Conservation (phyloP, 1,140 invertebrate species). For the Scaptomyza hsui region DNA sequence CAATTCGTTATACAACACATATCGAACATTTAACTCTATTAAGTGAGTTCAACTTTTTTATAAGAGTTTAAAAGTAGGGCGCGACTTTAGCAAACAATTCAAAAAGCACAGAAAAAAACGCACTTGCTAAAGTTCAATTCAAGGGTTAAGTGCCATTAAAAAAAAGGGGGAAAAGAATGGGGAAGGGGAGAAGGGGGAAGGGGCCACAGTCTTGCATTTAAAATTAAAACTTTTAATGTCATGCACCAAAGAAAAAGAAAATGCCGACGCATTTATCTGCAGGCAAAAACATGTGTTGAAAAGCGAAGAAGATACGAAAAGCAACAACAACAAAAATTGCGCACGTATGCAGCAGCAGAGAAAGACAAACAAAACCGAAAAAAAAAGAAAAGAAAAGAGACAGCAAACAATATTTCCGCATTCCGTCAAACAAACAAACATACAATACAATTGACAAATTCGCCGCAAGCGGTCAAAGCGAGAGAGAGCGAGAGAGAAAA, state of each 20-base stretch:
- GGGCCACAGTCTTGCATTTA: constrained; percentile 55
- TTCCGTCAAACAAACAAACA: constrained; percentile 44
- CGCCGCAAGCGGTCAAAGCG: constrained; percentile 24
- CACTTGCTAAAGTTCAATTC: constrained; percentile 70
- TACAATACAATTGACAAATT: constrained; percentile 75
- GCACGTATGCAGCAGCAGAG: constrained; percentile 50
- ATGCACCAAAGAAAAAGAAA: constrained; percentile 71
- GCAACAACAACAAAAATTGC: constrained; percentile 59
- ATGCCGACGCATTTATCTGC: constrained; percentile 59
- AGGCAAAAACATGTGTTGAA: constrained; percentile 27
- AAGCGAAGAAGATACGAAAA: constrained; percentile 25
- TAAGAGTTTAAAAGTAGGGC: constrained; percentile 53
- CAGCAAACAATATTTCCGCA: constrained; percentile 71
- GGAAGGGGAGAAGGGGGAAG: not conserved
- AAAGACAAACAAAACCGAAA: constrained; percentile 32
- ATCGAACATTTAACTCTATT: not conserved
- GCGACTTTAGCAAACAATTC: constrained; percentile 43
- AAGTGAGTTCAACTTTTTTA: too few relatives aligned
- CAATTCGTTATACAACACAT: not conserved
- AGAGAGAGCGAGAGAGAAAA: too few relatives aligned
- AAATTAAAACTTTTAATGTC: constrained; percentile 82
- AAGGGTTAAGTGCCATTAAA: constrained; percentile 58
- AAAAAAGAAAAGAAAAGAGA: constrained; percentile 25
- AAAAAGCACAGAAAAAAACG: constrained; percentile 23
- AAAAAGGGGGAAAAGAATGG: not conserved